These are phyloP conservation scores for Vultur gryphus DNA, from an alignment of 2,797 vertebrate species.

Conservation along the genomic window DNA sequence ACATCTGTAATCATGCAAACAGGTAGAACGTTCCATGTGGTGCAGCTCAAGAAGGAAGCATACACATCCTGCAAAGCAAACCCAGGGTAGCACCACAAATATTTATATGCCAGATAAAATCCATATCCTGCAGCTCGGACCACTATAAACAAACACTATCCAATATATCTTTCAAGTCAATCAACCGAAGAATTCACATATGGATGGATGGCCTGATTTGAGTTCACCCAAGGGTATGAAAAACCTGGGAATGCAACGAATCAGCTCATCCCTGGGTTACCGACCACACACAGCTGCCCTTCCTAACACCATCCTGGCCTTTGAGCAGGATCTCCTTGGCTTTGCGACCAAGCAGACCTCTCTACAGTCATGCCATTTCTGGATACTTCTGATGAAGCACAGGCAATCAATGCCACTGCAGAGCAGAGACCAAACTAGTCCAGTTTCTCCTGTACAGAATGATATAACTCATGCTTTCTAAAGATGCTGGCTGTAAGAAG, in stretches of 20 bases:
- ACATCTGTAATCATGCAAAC: slow-evolving; percentile 18
- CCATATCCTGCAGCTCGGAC: neutral
- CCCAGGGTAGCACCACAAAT: neutral
- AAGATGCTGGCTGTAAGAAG: neutral
- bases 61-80: neutral
- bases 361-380: neutral
- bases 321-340: neutral
- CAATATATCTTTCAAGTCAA: neutral
- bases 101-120: neutral
- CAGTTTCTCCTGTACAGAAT: neutral
- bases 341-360: neutral
- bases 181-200: neutral
- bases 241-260: neutral
- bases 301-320: neutral
- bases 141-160: neutral
- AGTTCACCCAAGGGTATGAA: neutral
- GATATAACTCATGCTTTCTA: neutral
- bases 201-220: neutral
- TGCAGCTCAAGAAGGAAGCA: neutral
- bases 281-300: neutral
- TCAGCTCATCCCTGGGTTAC: neutral
- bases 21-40: slow-evolving; percentile 7
- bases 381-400: neutral
- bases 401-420: neutral
- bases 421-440: neutral